These are phyloP conservation scores for Yponomeuta evonymella DNA, from an alignment of 2,888 invertebrate species.

Conservation along the genomic window DNA sequence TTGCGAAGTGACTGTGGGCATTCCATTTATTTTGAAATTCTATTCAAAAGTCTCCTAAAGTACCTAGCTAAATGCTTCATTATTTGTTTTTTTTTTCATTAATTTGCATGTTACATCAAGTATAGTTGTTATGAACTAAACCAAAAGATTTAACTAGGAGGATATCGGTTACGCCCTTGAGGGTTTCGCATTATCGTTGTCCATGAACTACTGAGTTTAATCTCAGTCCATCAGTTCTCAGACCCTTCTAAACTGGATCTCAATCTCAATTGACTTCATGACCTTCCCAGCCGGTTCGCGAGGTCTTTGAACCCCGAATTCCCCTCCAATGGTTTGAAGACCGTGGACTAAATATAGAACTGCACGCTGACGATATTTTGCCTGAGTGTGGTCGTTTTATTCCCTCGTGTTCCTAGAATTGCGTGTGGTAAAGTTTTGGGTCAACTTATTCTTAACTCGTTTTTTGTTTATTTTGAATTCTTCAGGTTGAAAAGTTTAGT, in stretches of 20 bases:
- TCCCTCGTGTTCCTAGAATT: neutral
- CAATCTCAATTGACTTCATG: conserved; percentile 29
- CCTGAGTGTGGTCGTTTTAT: conserved; percentile 8
- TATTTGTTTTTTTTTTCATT: too few relatives aligned
- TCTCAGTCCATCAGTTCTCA: conserved; percentile 21
- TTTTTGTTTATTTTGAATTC: too few relatives aligned
- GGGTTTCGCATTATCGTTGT: conserved; percentile 24
- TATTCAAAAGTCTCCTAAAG: too few relatives aligned
- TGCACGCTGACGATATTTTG: conserved; percentile 42
- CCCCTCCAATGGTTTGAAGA: conserved; percentile 43
- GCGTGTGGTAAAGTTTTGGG: neutral
- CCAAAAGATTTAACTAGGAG: neutral
- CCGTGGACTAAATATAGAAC: conserved; percentile 61
- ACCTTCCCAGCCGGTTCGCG: conserved; percentile 52
- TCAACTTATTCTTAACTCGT: neutral
- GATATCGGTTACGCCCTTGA: neutral
- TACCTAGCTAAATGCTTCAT: too few relatives aligned
- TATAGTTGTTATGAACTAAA: neutral
- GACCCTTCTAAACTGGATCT: conserved; percentile 42
- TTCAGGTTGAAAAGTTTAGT: too few relatives aligned
- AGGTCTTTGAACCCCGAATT: conserved; percentile 70
- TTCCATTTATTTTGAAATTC: too few relatives aligned
- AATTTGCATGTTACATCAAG: neutral
- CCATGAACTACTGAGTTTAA: conserved; percentile 38
- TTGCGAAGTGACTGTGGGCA: too few relatives aligned